Evolutionary conservation across 2,888 invertebrate species (phyloP), one percentile per base, ranked within the genome.

Genomic region (Cotesia congregata): DNA sequence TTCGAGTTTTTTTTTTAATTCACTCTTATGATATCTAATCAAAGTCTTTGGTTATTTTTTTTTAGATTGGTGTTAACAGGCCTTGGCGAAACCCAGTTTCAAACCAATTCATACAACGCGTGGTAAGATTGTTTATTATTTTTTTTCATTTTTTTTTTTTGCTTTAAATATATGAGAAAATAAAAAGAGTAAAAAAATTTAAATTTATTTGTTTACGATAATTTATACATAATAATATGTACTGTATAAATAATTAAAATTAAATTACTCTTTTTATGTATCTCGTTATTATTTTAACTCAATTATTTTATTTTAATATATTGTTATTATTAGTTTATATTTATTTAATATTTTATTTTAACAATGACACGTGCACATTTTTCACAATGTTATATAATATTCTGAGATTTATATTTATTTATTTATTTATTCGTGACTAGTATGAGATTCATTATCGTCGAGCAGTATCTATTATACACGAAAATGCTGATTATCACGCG

Each of bases 51-150:
- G 3, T 30, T 30, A 30, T 30, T 30, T 76, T 68, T 78, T 77
- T 73, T 79, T 75, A 70, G 41, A 76, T 76, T 69, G 71, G 64
- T 67, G 67, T 70, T 64, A 64, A 72, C 71, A 71, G 61, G 71
- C 62, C 64, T 62, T 64, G 61, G 72, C 62, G 72, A 72, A 64
- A 72, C 62, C 72, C 72, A 72, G 72, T 72, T 72, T 72, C 20
- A 12, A 41, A 62, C 41, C 41, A 72, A 64, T 41, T 64, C 12
- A 50, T 50, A 50, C 72, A 73, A 73, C 73, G 73, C 73, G 67
- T 73, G 60, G 67, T 30, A 60, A 67, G 40, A 7, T 7, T 59
- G 5, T 72, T 72, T 4, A 39, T 12, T 15, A 65, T 41, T 9
- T 20, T 50, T 50, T 50, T 50, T 12, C 1, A 12, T 9, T 50